These are phyloP conservation scores for Hyalella azteca DNA, from an alignment of 2,888 invertebrate genomes.

Conservation along the genomic window DNA sequence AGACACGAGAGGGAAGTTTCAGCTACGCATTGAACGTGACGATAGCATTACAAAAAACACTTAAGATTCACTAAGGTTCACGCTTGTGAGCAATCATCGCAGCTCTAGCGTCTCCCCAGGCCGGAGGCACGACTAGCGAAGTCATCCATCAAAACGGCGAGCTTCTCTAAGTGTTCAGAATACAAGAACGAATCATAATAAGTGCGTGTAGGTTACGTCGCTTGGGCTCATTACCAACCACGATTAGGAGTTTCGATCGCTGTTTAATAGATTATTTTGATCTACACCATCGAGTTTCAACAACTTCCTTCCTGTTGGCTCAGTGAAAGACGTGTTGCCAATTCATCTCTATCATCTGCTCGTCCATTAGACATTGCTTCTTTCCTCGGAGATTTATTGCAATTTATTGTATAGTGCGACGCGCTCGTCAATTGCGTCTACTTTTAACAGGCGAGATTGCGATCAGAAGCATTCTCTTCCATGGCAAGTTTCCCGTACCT, in stretches of 20 bases:
- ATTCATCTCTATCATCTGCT: not conserved
- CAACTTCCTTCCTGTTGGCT: constrained; percentile 4
- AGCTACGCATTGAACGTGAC: no score
- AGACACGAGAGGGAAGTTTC: no score
- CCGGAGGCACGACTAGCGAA: not conserved
- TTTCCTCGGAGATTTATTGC: not conserved
- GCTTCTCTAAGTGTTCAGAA: no score
- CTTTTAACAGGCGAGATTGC: no score
- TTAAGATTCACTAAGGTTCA: constrained; percentile 9
- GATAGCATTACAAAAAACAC: no score
- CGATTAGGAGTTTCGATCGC: constrained; percentile 12
- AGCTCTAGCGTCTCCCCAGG: no score
- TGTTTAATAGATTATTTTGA: constrained; percentile 15
- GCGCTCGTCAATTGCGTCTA: not conserved
- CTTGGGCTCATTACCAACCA: not conserved
- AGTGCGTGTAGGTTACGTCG: not conserved
- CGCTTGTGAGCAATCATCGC: no score
- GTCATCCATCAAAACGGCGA: not conserved
- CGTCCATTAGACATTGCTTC: not conserved
- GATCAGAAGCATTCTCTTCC: no score
- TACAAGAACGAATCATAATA: not conserved
- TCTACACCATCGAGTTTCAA: not conserved
- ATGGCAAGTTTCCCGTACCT: no score
- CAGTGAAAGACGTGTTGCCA: not conserved
- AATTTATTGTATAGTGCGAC: not conserved